Evolutionary conservation across 2,797 vertebrate genomes (phyloP), one percentile per base, ranked within the genome.

Genomic region (Hozukius guyotensis): DNA sequence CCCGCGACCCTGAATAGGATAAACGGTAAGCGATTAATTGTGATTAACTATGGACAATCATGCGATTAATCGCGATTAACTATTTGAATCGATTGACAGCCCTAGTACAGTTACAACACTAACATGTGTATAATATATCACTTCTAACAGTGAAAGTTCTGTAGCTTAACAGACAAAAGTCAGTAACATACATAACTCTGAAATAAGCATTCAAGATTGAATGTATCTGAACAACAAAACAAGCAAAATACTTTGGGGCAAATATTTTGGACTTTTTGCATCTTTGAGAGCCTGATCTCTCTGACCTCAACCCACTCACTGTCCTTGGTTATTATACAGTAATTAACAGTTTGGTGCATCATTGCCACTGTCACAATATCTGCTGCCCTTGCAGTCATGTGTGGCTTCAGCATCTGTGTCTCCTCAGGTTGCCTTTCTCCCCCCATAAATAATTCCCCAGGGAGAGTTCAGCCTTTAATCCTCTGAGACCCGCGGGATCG

Each of bases 361-460:
- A 25, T 68, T 38, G 53, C 27, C 71, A 1, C 38, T 66, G 63
- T 75, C 64, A 74, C 29, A 34, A 22, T 73, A 64, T 69, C 32
- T 42, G 49, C 62, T 53, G n/a, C 12, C 38, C 52, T 76, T 5
- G 2, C 38, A 38, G 52, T 76, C 72, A 80, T 6, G 0, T 79
- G 62, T 31, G 38, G 64, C 32, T 49, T 72, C 34, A 64, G 36
- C 25, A 3, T 60, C 60, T 38, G 42, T 63, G 80, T 82, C 34
- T 75, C 79, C 81, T 86, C 83, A 70, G 79, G 73, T 85, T 72
- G 49, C 52, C 31, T 60, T 80, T 88, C 70, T 77, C 78, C 55
- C 55, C 18, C n/a, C 69, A 74, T 87, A 34, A 83, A 86, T 84
- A 67, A 88, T 82, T 88, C 82, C 76, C 46, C 29, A 8, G 78